Evolutionary conservation across 2,888 invertebrate species (phyloP).

Genomic region (Xanthorhoe designata): DNA sequence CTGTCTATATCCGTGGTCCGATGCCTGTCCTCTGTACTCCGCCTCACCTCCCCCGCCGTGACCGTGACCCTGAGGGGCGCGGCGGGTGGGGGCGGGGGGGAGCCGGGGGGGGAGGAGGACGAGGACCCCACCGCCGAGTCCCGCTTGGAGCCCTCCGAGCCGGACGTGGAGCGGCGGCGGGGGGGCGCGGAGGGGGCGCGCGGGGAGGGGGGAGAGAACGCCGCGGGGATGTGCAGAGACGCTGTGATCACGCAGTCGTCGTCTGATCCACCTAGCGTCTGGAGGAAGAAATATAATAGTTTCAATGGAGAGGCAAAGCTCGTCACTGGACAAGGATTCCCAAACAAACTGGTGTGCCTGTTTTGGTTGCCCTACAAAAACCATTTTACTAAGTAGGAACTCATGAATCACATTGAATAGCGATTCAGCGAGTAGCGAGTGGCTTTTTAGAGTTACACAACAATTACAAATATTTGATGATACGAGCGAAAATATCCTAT

Average conservation of each 20-base stretch:
- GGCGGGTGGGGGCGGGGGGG: slow-evolving; percentile 53
- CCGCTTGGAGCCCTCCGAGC: slow-evolving; percentile 66
- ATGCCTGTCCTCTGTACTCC: slow-evolving; percentile 46
- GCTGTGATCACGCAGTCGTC: slow-evolving; percentile 91
- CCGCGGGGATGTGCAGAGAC: slow-evolving; percentile 91
- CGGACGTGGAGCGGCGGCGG: slow-evolving; percentile 71
- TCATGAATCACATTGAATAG: too few relatives aligned
- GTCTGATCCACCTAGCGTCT: slow-evolving; percentile 87
- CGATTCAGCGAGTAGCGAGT: too few relatives aligned
- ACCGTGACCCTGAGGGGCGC: slow-evolving; percentile 83
- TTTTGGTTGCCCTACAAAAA: too few relatives aligned
- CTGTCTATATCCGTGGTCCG: slow-evolving; percentile 68
- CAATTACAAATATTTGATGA: too few relatives aligned
- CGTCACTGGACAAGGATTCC: too few relatives aligned
- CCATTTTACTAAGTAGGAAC: too few relatives aligned
- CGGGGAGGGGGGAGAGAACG: slow-evolving; percentile 68
- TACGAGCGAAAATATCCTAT: too few relatives aligned
- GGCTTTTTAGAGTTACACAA: too few relatives aligned
- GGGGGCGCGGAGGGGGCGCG: slow-evolving; percentile 59
- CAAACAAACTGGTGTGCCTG: too few relatives aligned
- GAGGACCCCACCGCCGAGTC: slow-evolving; percentile 87
- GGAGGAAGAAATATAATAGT: slow-evolving; percentile 19
- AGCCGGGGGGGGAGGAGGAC: slow-evolving; percentile 70
- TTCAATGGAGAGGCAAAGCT: too few relatives aligned
- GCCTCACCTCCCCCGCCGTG: slow-evolving; percentile 85